Conservation (phyloP, 2,888 invertebrate species). For the Antheraea assamensis region DNA sequence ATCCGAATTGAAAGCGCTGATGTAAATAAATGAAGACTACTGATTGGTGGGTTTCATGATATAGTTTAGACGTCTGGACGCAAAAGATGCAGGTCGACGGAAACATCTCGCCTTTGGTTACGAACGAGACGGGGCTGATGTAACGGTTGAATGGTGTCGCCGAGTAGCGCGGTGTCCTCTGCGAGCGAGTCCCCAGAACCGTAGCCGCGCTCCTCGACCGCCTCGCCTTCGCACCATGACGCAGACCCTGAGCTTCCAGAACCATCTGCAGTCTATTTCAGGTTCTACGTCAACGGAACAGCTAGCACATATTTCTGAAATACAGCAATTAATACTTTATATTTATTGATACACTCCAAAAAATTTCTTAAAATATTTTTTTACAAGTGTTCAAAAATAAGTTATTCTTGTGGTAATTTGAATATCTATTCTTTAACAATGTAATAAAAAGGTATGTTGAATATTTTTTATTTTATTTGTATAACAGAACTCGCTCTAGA, state of each 20-base stretch:
- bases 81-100: slow-evolving; percentile 74
- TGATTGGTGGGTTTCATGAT: slow-evolving; percentile 1
- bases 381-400: not conserved
- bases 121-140: slow-evolving; percentile 55
- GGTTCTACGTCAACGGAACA: slow-evolving; percentile 76
- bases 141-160: slow-evolving; percentile 53
- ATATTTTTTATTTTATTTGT: not conserved
- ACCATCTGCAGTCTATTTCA: slow-evolving; percentile 67
- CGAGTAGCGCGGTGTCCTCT: slow-evolving; percentile 73
- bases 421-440: no score
- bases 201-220: slow-evolving; percentile 75
- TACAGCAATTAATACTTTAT: slow-evolving; percentile 22
- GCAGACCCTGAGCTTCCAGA: slow-evolving; percentile 75
- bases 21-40: not conserved
- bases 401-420: not conserved
- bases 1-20: not conserved
- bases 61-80: slow-evolving; percentile 68
- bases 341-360: not conserved
- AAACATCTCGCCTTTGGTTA: slow-evolving; percentile 68
- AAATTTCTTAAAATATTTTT: no score
- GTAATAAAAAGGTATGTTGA: not conserved
- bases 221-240: slow-evolving; percentile 81
- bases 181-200: slow-evolving; percentile 80
- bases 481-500: not conserved
- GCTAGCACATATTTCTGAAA: slow-evolving; percentile 75